Evolutionary conservation across 1,140 invertebrate genomes (phyloP).

Genomic region (Epicauta chinensis): DNA sequence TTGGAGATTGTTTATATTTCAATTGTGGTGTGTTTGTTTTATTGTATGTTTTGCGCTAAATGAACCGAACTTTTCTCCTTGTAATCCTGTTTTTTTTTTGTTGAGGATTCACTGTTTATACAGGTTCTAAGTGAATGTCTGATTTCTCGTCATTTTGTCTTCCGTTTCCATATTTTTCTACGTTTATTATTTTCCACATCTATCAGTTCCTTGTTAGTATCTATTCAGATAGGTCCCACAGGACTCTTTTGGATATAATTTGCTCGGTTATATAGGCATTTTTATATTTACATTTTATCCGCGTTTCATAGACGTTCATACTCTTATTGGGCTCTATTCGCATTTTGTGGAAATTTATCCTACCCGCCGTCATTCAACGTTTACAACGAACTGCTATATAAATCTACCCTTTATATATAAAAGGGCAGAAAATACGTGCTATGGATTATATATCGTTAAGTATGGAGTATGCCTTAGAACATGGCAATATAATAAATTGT

Average conservation of each 20-base stretch:
- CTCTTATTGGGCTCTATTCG: slow-evolving; percentile 1
- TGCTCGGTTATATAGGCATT: slow-evolving; percentile 19
- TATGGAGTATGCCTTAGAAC: slow-evolving; percentile 1
- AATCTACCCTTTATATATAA: background rate
- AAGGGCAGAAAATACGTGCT: slow-evolving; percentile 3
- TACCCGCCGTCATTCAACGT: slow-evolving; percentile 4
- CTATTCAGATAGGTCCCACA: slow-evolving; percentile 23
- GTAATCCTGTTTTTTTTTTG: slow-evolving; percentile 27
- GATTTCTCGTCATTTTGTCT: slow-evolving; percentile 5
- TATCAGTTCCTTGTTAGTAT: slow-evolving; percentile 33
- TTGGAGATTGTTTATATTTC: slow-evolving; percentile 12
- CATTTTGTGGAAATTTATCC: slow-evolving; percentile 20
- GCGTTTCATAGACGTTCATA: slow-evolving; percentile 17
- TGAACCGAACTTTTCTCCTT: slow-evolving; percentile 24
- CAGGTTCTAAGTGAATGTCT: background rate
- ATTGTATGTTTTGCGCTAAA: slow-evolving; percentile 22
- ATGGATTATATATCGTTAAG: slow-evolving; percentile 6
- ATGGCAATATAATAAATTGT: slow-evolving; percentile 4
- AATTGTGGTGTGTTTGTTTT: slow-evolving; percentile 19
- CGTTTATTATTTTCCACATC: slow-evolving; percentile 30
- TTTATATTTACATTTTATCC: slow-evolving; percentile 30
- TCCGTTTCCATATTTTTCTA: background rate
- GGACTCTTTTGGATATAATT: slow-evolving; percentile 23
- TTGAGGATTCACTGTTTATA: slow-evolving; percentile 26
- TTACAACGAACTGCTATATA: background rate